Percentiles rank a stretch among this genome's conserved stretches.
Evolutionary conservation across 2,797 vertebrate species (phyloP).

Genomic region (Ctenopoma kingsleyae): DNA sequence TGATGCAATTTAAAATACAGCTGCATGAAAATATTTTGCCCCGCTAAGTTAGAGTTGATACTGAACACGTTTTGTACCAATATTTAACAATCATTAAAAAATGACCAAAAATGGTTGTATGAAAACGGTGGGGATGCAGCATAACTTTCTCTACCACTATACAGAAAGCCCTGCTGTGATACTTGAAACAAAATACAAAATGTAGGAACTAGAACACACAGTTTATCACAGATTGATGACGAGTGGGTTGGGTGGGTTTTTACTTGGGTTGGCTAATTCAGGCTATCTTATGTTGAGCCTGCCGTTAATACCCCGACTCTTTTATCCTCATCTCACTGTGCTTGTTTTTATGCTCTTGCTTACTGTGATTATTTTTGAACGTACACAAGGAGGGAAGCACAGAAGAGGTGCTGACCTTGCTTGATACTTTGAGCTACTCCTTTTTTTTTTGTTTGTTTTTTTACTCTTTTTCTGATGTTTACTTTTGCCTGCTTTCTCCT

Average conservation of each 20-base stretch:
- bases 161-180: neutral
- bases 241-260: neutral
- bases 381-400: constrained; percentile 2
- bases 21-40: neutral
- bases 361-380: neutral
- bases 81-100: neutral
- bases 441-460: constrained; percentile 70
- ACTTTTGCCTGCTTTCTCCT: constrained; percentile 63
- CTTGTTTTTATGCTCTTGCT: constrained; percentile 36
- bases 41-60: neutral
- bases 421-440: constrained; percentile 50
- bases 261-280: neutral
- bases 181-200: neutral
- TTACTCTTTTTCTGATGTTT: constrained; percentile 69
- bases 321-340: constrained; percentile 24
- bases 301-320: constrained; percentile 12
- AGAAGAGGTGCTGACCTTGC: constrained; percentile 36
- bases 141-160: neutral
- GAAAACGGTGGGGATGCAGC: neutral
- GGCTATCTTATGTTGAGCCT: neutral
- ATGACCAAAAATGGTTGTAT: too few relatives aligned
- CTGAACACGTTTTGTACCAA: neutral
- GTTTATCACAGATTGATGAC: neutral
- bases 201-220: neutral
- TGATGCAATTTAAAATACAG: neutral